A percentile compares a stretch with the other conserved stretches of the same genome.
Conservation (phyloP, 2,113 vertebrate species). For the Dipodomys stephensi region DNA sequence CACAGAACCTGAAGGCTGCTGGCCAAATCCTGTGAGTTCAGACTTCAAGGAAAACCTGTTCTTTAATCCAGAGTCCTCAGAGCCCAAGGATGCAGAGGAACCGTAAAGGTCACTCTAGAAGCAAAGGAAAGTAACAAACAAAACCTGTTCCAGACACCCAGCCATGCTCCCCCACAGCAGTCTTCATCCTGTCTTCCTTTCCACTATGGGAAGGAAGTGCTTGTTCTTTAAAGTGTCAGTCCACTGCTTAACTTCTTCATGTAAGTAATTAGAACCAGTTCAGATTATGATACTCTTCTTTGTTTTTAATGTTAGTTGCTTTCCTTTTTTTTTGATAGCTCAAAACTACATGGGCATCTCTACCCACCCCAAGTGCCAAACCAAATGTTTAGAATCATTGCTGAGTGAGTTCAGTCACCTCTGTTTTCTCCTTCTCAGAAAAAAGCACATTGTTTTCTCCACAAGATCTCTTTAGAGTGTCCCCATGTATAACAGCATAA, state of each 20-base stretch:
- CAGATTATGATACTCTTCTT: slow-evolving; percentile 7
- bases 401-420: slow-evolving; percentile 19
- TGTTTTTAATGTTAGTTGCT: not conserved
- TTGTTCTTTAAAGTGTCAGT: not conserved
- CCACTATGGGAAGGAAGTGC: not conserved
- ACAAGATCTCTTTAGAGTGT: slow-evolving; percentile 48
- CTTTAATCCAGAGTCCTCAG: not conserved
- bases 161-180: no score
- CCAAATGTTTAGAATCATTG: slow-evolving; percentile 6
- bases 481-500: slow-evolving; percentile 63
- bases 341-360: slow-evolving; percentile 21
- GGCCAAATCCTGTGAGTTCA: not conserved
- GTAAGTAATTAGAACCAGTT: not conserved
- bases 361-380: slow-evolving; percentile 3
- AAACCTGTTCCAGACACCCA: not conserved
- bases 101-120: not conserved
- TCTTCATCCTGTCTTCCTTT: not conserved
- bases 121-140: not conserved
- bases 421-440: slow-evolving; percentile 12
- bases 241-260: not conserved
- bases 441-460: not conserved
- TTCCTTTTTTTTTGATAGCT: slow-evolving; percentile 17
- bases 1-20: not conserved
- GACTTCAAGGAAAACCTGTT: not conserved
- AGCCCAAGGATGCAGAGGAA: not conserved